These are phyloP conservation scores for Beris chalybata DNA, from an alignment of 2,888 invertebrate species.

Conservation along the genomic window DNA sequence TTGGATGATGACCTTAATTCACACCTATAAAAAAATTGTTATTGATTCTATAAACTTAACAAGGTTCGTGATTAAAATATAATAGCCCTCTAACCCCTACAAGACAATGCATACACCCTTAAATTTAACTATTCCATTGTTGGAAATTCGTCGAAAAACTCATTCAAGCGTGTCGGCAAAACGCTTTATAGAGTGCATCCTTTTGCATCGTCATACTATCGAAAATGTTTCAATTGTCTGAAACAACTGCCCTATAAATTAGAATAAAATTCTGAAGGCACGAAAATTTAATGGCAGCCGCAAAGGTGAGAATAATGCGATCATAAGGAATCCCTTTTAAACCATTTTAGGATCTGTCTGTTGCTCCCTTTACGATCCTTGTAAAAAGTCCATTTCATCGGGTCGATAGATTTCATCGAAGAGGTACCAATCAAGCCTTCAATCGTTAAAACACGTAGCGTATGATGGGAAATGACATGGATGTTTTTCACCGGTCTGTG, in stretches of 20 bases:
- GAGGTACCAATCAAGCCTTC: neutral
- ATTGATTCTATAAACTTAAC: too few species aligned
- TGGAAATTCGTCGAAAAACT: neutral
- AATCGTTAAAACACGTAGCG: too few species aligned
- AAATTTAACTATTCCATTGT: neutral
- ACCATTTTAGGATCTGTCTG: constrained; percentile 12
- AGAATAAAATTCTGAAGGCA: neutral
- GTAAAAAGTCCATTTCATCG: neutral
- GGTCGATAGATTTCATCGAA: neutral
- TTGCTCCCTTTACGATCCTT: constrained; percentile 11
- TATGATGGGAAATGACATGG: constrained; percentile 9
- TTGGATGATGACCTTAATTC: too few species aligned
- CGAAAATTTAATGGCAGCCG: constrained; percentile 7
- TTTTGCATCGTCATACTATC: constrained; percentile 13
- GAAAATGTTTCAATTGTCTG: constrained; percentile 7
- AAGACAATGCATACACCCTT: too few species aligned
- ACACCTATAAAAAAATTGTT: too few species aligned
- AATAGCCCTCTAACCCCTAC: too few species aligned
- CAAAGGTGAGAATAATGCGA: constrained; percentile 24
- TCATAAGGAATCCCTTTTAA: constrained; percentile 9
- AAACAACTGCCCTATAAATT: neutral
- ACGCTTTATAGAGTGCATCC: neutral
- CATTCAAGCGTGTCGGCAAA: neutral
- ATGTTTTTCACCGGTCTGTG: neutral
- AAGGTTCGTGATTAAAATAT: too few species aligned